Percentiles rank a stretch among this genome's conserved stretches.
phyloP scores from a whole-genome alignment of 1,140 invertebrate genomes.

The Hyles vespertilio region DNA sequence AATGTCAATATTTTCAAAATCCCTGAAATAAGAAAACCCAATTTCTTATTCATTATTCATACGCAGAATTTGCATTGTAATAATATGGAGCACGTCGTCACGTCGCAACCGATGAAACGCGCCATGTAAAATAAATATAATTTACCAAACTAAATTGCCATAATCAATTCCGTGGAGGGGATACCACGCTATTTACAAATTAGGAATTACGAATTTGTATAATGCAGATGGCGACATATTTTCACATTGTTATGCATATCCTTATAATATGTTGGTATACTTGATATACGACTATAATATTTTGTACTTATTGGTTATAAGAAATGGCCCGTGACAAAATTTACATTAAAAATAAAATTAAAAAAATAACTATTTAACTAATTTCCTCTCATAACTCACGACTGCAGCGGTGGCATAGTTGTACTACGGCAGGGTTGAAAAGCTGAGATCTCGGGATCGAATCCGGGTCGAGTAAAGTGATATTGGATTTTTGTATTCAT shows the following conservation, averaged over 20 bases:
- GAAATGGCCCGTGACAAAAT: neutral
- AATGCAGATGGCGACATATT: conserved; percentile 14
- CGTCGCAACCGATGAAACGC: conserved; percentile 9
- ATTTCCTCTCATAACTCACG: neutral
- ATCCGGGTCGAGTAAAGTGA: too few relatives aligned
- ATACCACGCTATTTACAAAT: conserved; percentile 55
- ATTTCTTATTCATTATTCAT: neutral
- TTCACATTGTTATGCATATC: too few relatives aligned
- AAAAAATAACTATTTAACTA: neutral
- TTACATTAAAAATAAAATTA: neutral
- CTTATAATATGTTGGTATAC: too few relatives aligned
- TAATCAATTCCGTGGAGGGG: conserved; percentile 40
- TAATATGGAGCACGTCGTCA: neutral
- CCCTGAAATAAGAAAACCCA: neutral
- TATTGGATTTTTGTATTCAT: too few relatives aligned
- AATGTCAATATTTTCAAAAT: too few relatives aligned
- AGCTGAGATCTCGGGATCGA: too few relatives aligned
- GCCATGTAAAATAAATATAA: conserved; percentile 41
- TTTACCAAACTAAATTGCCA: conserved; percentile 38
- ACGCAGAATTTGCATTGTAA: neutral
- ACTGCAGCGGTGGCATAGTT: too few relatives aligned
- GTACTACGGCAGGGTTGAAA: too few relatives aligned
- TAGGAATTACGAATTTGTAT: conserved; percentile 23
- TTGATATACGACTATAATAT: too few relatives aligned
- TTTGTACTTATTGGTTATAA: too few relatives aligned